Base-by-base conservation (phyloP, 2,113 vertebrate genomes). In the Rhizomys pruinosus region DNA sequence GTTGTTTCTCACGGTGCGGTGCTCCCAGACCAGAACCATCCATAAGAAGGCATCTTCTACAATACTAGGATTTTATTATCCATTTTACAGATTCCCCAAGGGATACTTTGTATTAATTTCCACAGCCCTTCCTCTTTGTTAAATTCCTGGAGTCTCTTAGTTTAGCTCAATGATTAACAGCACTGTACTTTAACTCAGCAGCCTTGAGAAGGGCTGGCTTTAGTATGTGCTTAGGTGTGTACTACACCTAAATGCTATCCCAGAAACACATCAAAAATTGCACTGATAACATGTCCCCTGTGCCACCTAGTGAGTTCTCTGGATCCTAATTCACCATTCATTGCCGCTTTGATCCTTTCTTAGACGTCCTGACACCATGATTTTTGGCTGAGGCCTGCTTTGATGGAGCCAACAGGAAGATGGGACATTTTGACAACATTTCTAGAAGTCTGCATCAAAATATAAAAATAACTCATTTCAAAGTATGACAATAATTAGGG, bases 111-210 rank as follows among this genome's bases (percentile, higher is more conserved):
- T 61, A n/a, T 76, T 95, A 34, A 74, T 57, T 88, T 61, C 85
- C 44, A 73, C 9, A 37, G n/a, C 32, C 89, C 39, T 93, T 63
- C 57, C n/a, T 91, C n/a, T 86, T 88, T 73, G 81, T 64, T 92
- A 87, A 80, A 87, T 87, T 95, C 71, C 59, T 10, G 39, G 23
- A 81, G 12, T 88, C 84, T 93, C 84, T 80, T 80, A 73, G 29
- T 59, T 91, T 64, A 79, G 82, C 63, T 89, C 39, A 78, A 63
- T 39, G 44, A 94, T 74, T 78, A 69, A 23, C 27, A 79, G n/a
- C 17, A 76, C n/a, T 73, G 22, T 81, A 78, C 81, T 85, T 96
- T 90, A 11, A 82, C 20, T 92, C 69, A 80, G 22, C 2, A 68
- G 84, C 29, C 77, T 78, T 22, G 86, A 69, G 59, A 93, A 66